Evolutionary conservation across 1,140 invertebrate genomes (phyloP), one percentile per base, ranked within the genome.

Genomic region (Drosophila elegans): DNA sequence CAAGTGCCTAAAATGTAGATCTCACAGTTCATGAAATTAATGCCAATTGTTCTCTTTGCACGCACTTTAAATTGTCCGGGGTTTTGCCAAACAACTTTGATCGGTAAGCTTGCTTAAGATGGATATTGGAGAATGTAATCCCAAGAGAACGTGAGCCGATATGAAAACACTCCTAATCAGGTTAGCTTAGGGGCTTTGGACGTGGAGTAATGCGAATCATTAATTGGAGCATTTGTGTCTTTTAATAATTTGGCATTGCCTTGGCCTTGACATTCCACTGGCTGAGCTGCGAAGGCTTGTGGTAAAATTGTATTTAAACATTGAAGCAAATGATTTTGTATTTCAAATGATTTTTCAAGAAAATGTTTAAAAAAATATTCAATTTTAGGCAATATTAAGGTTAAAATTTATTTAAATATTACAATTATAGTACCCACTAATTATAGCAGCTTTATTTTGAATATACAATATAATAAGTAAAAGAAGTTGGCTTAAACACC

Each of bases 21-120:
- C 36, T 57, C 51, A 71, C 64, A 71, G 64, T 57, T 39, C 11
- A 69, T 57, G 9, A 69, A 71, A 71, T 71, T 71, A 71, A 29
- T 49, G 67, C 29, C 52, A 71, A 49, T 71, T 71, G 67, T 71
- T 71, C 44, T 56, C 29, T 46, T 29, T 44, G 54, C 27, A 71
- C 63, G 67, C 63, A 71, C 67, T 69, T 55, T 25, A 41, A 9
- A 13, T 12, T n/a, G 2, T 10, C 11, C 12, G 4, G 5, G 29
- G 7, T 5, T 6, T 54, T 21, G 13, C 1, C 3, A 11, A 48
- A 27, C 32, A 21, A 49, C 12, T 16, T 44, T 2, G 2, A 34
- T 67, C 13, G 9, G 13, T 48, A 69, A 56, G 51, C 25, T 55
- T 7, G 16, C 44, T 21, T 48, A 21, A 71, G 67, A 48, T 64